Base-by-base conservation (phyloP, 1,140 invertebrate species). In the Drosophila oshimai region DNA sequence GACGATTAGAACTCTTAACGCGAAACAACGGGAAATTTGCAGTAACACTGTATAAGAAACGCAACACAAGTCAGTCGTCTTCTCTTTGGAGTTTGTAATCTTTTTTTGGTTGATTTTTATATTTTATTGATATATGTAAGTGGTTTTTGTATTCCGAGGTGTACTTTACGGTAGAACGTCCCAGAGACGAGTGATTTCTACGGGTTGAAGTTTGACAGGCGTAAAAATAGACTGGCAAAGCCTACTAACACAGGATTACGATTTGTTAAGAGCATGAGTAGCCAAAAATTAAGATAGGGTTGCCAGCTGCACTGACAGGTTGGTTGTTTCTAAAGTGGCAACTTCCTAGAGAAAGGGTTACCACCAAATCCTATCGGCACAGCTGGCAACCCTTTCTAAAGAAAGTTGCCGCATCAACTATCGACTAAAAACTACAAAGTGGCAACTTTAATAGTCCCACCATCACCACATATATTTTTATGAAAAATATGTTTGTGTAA, bases 161-260 rank as follows among this genome's bases (percentile, higher is more conserved):
- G 47, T 54, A 49, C 74, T 78, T 55, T 74, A 55, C 74, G 47
- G 57, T 64, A 42, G 34, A 57, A 44, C 58, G 74, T 47, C 45
- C 41, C 24, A 45, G 12, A 36, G 61, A 39, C 61, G 74, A 83
- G 78, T 83, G 79, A 83, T 4, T 45, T 53, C 2, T 4, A 10
- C 1, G 7, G 3, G 3, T 1, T 13, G 9, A 7, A 13, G 10
- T n/a, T 7, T 31, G 39, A 39, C 44, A 31, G 3, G 12, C 22
- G 7, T 17, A 10, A 47, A n/a, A n/a, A n/a, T n/a, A n/a, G n/a
- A n/a, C n/a, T 17, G 3, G 9, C 2, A 7, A 54, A 4, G 47
- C 15, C 34, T 34, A 42, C 42, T 51, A n/a, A n/a, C n/a, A n/a
- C 1, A 7, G 2, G 20, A 39, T n/a, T 26, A 20, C 1, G 5